These are phyloP conservation scores for Dorcus hopei DNA, from an alignment of 2,888 invertebrate species.

Conservation along the genomic window DNA sequence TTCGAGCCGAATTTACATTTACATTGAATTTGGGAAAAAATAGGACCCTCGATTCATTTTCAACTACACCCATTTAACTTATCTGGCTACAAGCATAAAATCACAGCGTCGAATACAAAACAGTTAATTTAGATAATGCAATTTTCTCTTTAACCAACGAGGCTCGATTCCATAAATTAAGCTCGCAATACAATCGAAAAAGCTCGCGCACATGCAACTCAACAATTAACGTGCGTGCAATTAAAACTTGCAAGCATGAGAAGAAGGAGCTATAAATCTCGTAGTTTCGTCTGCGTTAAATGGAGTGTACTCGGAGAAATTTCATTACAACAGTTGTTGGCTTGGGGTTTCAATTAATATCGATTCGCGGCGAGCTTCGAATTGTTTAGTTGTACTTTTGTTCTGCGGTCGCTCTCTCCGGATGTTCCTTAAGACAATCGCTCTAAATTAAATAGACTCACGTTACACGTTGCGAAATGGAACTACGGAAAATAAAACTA, in stretches of 20 bases:
- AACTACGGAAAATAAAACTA: neutral
- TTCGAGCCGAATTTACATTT: no score
- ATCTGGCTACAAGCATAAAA: neutral
- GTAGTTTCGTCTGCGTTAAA: slow-evolving; percentile 14
- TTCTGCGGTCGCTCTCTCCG: slow-evolving; percentile 3
- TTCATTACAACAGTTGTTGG: slow-evolving; percentile 37
- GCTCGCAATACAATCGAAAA: neutral
- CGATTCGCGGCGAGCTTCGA: slow-evolving; percentile 31
- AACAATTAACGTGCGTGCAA: neutral
- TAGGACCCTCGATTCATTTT: no score
- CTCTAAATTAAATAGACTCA: slow-evolving; percentile 3
- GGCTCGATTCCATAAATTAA: neutral
- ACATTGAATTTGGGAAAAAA: no score
- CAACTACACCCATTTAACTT: neutral
- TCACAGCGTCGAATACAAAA: neutral
- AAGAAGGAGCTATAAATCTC: slow-evolving; percentile 17
- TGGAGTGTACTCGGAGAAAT: slow-evolving; percentile 32
- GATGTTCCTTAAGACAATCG: slow-evolving; percentile 1
- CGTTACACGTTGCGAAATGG: neutral
- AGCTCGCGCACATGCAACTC: neutral
- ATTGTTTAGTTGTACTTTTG: slow-evolving; percentile 30
- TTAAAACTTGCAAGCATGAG: neutral
- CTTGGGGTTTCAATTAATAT: slow-evolving; percentile 38
- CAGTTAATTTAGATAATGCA: slow-evolving; percentile 8
- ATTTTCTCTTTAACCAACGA: slow-evolving; percentile 1